These are phyloP conservation scores for Oreochromis niloticus DNA, from an alignment of 2,113 vertebrate genomes.

Conservation along the genomic window DNA sequence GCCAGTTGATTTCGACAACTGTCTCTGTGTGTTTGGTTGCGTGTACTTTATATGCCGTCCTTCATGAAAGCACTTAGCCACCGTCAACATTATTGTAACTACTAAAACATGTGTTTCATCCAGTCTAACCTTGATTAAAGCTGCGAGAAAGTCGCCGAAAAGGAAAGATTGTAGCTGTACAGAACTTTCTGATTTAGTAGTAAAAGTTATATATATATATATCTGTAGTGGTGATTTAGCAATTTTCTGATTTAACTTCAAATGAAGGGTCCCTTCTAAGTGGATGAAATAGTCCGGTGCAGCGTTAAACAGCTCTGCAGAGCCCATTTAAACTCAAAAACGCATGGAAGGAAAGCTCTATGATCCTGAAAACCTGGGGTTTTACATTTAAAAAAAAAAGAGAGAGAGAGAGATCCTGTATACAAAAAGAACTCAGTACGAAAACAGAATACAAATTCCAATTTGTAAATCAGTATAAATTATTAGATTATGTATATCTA, in stretches of 20 bases:
- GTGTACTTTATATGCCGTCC: background rate
- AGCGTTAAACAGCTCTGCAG: background rate
- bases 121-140: background rate
- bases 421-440: background rate
- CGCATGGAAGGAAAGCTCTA: background rate
- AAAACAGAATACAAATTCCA: background rate
- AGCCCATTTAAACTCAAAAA: background rate
- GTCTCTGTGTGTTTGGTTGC: background rate
- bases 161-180: background rate
- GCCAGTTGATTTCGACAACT: background rate
- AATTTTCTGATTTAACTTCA: background rate
- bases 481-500: constrained; percentile 11
- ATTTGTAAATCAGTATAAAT: constrained; percentile 4
- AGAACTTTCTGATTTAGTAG: background rate
- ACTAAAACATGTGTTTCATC: background rate
- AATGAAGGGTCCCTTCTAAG: background rate
- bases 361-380: background rate
- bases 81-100: background rate
- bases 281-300: background rate
- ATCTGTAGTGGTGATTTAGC: background rate
- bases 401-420: background rate
- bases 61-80: background rate
- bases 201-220: background rate
- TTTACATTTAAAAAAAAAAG: background rate
- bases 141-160: background rate